Evolutionary conservation across 2,797 vertebrate genomes (phyloP).

Genomic region (Platalea minor): DNA sequence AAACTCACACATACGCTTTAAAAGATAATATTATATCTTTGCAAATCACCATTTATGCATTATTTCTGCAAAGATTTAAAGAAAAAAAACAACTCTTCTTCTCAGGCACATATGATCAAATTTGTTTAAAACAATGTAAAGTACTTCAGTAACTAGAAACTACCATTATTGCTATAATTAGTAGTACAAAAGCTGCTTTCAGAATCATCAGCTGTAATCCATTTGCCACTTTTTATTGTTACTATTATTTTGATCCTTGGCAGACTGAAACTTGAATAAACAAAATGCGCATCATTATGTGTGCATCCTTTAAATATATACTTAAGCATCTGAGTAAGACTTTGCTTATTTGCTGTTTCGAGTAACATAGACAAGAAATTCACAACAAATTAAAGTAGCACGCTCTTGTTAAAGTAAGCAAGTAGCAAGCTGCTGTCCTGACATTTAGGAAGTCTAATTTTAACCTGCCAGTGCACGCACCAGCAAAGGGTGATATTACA

Average conservation of each 20-base stretch:
- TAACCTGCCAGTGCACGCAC: constrained; percentile 5
- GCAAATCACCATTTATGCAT: not conserved
- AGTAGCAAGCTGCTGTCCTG: constrained; percentile 10
- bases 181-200: not conserved
- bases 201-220: not conserved
- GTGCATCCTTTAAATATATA: not conserved
- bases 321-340: not conserved
- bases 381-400: not conserved
- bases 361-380: not conserved
- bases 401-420: not conserved
- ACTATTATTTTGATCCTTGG: not conserved
- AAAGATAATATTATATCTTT: not conserved
- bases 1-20: not conserved
- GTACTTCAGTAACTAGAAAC: not conserved
- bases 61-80: not conserved
- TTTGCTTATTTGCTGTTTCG: not conserved
- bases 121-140: not conserved
- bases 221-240: not conserved
- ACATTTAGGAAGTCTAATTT: constrained; percentile 68
- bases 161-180: not conserved
- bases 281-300: not conserved
- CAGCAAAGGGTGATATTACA: constrained; percentile 48
- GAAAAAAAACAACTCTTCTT: not conserved
- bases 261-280: not conserved
- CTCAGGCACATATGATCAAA: not conserved